Evolutionary conservation across 2,888 invertebrate genomes (phyloP), one percentile per base, ranked within the genome.

Genomic region (Drosophila basisetae): DNA sequence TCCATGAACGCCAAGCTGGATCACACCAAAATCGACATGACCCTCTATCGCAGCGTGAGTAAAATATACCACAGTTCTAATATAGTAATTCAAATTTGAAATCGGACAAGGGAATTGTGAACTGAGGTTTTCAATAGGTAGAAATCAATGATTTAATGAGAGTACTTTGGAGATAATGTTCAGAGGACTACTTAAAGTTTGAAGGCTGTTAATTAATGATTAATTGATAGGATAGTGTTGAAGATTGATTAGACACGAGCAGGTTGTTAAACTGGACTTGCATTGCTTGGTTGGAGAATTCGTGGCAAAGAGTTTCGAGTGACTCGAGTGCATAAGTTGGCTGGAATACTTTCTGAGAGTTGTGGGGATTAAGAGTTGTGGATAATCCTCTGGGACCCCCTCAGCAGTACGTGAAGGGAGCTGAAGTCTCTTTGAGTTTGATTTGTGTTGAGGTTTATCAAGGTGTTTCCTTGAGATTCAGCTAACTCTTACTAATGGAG

Each of bases 1-100:
- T 94, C 95, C 28, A 95, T 95, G 95, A 95, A 95, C 79, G 95
- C 95, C 56, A 95, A 95, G 80, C 92, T 96, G 77, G 96, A 95
- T 90, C 95, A 95, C 82, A 94, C 95, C 13, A 95, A 95, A 92
- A 95, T 95, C 64, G 95, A 95, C 89, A 94, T 94, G 71, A 93
- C 94, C 1, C 88, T 95, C n/a, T 95, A 95, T 82, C 94, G 94
- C 89, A 94, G 94, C 88, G 94, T 94, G 92, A 89, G 43, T 43
- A 22, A 43, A 22, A 43, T 5, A 5, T 43, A 4, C 39, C 18
- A n/a, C 39, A 39, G 18, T 18, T 39, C 7, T 2, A 39, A 18
- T 18, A 39, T 18, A 3, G 18, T 0, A 39, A 39, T 7, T 7
- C 18, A 1, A 39, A 18, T 18, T 7, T 2, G 5, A 35, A 18